Evolutionary conservation across 2,797 vertebrate species (phyloP), one percentile per base, ranked within the genome.

Genomic region (Liparis tanakae): DNA sequence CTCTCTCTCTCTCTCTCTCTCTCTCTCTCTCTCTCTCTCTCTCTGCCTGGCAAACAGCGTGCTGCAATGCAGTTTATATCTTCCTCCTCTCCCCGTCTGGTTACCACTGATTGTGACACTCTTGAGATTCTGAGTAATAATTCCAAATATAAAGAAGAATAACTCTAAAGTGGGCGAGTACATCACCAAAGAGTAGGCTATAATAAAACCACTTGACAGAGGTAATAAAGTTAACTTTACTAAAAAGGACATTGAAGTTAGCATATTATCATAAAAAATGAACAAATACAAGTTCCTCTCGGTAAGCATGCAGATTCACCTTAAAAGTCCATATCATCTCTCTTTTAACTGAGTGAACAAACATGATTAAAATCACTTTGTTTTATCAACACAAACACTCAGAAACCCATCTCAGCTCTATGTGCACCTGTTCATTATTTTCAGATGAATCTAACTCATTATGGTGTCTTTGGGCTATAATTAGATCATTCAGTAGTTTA

Each of bases 21-120:
- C 14, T 73, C 67, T 82, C 25, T 30, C 25, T 1, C 25, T 81
- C 80, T 72, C 25, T 30, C 68, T 41, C 14, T 73, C 67, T 30
- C n/a, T 25, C 70, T 55, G 51, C 48, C 81, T 89, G 85, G 86
- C 81, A 85, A 81, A 81, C 61, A 67, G 82, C 61, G 25, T 92
- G 84, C 89, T 93, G 92, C 90, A 93, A 84, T 93, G 91, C 92
- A 82, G 91, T 88, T 77, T 89, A 87, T 84, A 78, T 83, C 66
- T 80, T 87, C 72, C 71, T 85, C 80, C 62, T 63, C 67, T 87
- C 67, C 83, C 87, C 83, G 76, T 89, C 78, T 91, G 83, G 76
- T 85, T 86, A 55, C 72, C 69, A 70, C 80, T 89, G 77, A 68
- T 84, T 67, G 72, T 77, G 62, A 41, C 63, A 64, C 51, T 76